These are phyloP conservation scores for Pachyuromys duprasi DNA, from an alignment of 2,797 vertebrate species.

Conservation along the genomic window DNA sequence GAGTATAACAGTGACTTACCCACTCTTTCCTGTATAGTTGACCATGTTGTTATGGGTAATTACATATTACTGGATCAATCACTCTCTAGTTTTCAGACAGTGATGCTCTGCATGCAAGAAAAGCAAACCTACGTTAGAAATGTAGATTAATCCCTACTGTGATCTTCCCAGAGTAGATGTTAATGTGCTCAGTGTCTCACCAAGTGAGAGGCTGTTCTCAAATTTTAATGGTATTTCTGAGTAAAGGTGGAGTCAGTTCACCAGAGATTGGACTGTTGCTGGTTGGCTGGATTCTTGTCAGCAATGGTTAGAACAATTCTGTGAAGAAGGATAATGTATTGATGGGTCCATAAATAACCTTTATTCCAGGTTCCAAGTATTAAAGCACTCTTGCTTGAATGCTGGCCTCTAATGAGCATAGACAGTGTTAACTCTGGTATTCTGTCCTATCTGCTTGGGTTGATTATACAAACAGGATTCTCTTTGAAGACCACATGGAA, in stretches of 20 bases:
- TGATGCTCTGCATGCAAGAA: not conserved
- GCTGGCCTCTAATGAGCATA: not conserved
- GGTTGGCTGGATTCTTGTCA: not conserved
- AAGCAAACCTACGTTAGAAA: not conserved
- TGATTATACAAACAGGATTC: not conserved
- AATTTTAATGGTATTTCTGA: not conserved
- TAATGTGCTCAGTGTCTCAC: not conserved
- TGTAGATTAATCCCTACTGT: not conserved
- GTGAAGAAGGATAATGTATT: not conserved
- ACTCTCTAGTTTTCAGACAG: not conserved
- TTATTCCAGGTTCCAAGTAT: not conserved
- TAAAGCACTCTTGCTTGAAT: not conserved
- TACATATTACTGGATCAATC: not conserved
- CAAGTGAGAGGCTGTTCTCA: not conserved
- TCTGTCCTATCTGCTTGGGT: not conserved
- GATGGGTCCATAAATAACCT: not conserved
- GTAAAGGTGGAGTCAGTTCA: not conserved
- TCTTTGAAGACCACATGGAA: not conserved
- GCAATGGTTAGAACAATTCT: not conserved
- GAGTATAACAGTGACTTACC: not conserved
- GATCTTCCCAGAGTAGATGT: not conserved
- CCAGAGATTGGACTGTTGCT: not conserved
- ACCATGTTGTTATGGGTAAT: not conserved
- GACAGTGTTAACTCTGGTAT: not conserved
- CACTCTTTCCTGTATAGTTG: not conserved